Evolutionary conservation across 2,888 invertebrate genomes (phyloP).

Genomic region (Drosophila prostipennis): DNA sequence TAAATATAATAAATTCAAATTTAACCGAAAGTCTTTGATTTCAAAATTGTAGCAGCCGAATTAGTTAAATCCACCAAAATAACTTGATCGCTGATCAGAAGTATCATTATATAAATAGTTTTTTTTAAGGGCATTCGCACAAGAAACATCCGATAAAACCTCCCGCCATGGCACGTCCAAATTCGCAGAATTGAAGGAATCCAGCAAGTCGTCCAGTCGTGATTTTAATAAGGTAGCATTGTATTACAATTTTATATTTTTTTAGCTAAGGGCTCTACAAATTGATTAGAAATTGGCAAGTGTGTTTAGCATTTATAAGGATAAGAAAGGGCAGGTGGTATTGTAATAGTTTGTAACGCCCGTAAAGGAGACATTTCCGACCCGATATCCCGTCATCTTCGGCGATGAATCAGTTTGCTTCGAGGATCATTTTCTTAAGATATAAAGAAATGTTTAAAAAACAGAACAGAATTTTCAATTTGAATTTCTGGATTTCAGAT

Average conservation of each 20-base stretch:
- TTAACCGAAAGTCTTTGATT: constrained; percentile 22
- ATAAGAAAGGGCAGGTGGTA: neutral
- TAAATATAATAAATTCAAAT: constrained; percentile 19
- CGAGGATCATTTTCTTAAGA: no score
- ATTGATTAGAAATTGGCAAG: neutral
- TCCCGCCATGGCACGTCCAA: neutral
- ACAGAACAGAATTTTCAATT: no score
- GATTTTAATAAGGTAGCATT: neutral
- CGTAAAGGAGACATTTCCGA: no score
- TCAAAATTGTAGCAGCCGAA: constrained; percentile 6
- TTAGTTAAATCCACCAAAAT: neutral
- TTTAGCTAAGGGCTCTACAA: neutral
- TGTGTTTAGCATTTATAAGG: no score
- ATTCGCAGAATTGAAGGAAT: neutral
- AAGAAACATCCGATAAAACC: no score
- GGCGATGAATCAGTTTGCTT: no score
- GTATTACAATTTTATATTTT: neutral
- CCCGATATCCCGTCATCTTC: no score
- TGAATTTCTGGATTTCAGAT: no score
- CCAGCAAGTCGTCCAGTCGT: neutral
- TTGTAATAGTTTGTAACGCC: neutral
- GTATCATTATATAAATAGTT: neutral
- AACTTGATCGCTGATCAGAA: neutral
- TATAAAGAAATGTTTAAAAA: no score
- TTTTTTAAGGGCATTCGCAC: no score